A percentile compares a stretch with the other conserved stretches of the same genome.
Conservation (phyloP, 2,113 vertebrate genomes). For the Tympanuchus pallidicinctus region DNA sequence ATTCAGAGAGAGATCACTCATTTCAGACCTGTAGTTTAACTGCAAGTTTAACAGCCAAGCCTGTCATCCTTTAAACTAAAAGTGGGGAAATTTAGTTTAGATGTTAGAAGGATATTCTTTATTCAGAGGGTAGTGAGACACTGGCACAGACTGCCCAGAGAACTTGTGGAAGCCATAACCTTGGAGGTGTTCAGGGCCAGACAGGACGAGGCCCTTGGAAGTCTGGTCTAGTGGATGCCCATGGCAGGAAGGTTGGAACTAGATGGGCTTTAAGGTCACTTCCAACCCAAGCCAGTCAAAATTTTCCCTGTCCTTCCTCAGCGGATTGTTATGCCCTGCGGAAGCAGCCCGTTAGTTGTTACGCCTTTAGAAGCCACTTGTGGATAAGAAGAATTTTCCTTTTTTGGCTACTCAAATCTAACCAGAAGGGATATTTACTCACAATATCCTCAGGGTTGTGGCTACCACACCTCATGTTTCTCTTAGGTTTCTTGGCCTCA, state of each 20-base stretch:
- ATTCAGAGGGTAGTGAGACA: not conserved
- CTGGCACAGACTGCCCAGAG: not conserved
- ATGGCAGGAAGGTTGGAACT: not conserved
- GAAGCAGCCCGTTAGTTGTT: not conserved
- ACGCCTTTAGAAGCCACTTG: not conserved
- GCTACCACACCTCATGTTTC: not conserved
- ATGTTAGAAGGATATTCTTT: not conserved
- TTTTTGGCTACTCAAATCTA: not conserved
- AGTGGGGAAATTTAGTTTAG: not conserved
- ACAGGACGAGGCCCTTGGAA: not conserved
- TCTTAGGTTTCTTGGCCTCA: not conserved
- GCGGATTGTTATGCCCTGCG: not conserved
- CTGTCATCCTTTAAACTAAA: not conserved
- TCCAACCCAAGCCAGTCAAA: not conserved
- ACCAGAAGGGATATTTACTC: not conserved
- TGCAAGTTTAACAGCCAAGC: not conserved
- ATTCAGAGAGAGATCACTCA: not conserved
- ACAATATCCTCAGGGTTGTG: not conserved
- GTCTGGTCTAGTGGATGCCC: not conserved
- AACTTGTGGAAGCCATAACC: not conserved
- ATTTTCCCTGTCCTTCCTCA: not conserved
- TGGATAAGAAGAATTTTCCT: not conserved
- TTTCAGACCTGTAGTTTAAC: not conserved
- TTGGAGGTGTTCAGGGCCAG: not conserved
- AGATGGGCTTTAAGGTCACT: not conserved